Conservation (phyloP, 2,113 vertebrate genomes). For the Chloebia gouldiae region DNA sequence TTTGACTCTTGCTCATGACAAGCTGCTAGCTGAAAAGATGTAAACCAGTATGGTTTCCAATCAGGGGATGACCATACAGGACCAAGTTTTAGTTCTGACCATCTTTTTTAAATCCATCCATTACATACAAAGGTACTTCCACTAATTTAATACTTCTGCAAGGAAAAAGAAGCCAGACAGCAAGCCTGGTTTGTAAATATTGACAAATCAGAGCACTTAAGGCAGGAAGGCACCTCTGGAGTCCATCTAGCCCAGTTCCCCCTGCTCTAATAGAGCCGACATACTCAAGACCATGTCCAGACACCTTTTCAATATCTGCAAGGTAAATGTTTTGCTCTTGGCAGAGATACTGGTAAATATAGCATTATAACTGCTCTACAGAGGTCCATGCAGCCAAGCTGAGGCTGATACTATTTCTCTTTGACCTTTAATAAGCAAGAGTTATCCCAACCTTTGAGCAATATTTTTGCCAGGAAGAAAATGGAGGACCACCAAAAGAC, state of each 20-base stretch:
- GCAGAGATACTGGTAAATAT: background rate
- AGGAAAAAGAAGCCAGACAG: background rate
- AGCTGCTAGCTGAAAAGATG: background rate
- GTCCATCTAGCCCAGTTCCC: background rate
- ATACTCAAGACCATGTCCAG: background rate
- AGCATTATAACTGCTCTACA: background rate
- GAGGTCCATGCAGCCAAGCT: background rate
- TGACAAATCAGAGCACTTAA: background rate
- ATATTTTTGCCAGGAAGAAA: background rate
- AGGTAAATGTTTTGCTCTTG: background rate
- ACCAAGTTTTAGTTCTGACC: background rate
- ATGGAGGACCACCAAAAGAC: background rate
- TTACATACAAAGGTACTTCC: background rate
- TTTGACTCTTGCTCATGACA: background rate
- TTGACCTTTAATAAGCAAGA: background rate
- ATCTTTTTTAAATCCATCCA: background rate
- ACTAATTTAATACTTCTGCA: background rate
- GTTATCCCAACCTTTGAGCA: background rate
- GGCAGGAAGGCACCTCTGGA: background rate
- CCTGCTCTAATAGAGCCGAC: background rate
- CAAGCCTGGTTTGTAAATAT: background rate
- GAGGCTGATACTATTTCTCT: background rate
- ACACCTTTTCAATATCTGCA: background rate
- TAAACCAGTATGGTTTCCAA: background rate
- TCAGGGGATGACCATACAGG: background rate